Evolutionary conservation across 2,888 invertebrate species (phyloP).

Genomic region (Monopis laevigella): DNA sequence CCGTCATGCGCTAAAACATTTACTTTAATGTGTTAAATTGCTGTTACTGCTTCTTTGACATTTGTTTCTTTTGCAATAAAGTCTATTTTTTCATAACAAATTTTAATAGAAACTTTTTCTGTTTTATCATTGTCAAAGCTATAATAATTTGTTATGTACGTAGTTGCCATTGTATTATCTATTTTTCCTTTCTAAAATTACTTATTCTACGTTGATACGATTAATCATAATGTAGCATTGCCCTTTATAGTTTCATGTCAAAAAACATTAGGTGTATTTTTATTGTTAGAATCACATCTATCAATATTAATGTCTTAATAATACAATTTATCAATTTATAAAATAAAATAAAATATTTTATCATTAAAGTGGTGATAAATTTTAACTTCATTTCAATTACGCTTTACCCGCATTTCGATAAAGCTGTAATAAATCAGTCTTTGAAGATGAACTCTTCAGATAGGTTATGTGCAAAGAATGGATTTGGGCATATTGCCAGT

Average conservation of each 20-base stretch:
- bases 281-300: too few species aligned
- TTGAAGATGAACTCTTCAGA: slow-evolving; percentile 9
- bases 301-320: too few species aligned
- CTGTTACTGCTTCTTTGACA: slow-evolving; percentile 2
- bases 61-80: slow-evolving; percentile 8
- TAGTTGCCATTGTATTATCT: neutral
- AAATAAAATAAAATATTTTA: too few species aligned
- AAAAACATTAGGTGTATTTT: too few species aligned
- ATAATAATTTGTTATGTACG: slow-evolving; percentile 1
- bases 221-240: too few species aligned
- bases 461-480: slow-evolving; percentile 8
- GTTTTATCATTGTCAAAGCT: slow-evolving; percentile 8
- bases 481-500: slow-evolving; percentile 8
- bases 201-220: too few species aligned
- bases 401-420: too few species aligned
- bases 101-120: neutral
- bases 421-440: slow-evolving; percentile 9
- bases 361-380: too few species aligned
- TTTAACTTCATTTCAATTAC: too few species aligned
- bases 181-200: too few species aligned
- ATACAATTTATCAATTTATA: too few species aligned
- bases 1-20: slow-evolving; percentile 20
- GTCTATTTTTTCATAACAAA: neutral
- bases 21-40: slow-evolving; percentile 20
- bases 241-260: too few species aligned